Evolutionary conservation across 1,140 invertebrate species (phyloP).

Genomic region (Drosophila teissieri): DNA sequence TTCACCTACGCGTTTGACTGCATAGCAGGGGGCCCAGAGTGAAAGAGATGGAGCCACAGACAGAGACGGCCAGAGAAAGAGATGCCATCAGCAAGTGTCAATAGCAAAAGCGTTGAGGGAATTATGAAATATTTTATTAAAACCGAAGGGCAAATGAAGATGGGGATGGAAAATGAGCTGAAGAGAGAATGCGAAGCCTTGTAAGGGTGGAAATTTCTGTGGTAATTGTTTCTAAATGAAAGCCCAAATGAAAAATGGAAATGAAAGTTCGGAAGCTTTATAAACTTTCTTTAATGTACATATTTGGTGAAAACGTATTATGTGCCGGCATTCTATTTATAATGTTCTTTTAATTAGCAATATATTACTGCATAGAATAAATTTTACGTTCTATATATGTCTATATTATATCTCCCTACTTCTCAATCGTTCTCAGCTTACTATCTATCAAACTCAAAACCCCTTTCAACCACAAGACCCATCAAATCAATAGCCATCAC

Average conservation of each 20-base stretch:
- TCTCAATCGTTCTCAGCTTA: not conserved
- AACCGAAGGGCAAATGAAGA: constrained; percentile 64
- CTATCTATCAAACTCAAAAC: not conserved
- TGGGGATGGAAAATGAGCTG: constrained; percentile 20
- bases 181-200: not conserved
- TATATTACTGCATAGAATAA: too few relatives aligned
- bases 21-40: constrained; percentile 53
- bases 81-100: constrained; percentile 77
- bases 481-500: constrained; percentile 7
- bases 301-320: not conserved
- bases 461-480: not conserved
- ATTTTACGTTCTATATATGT: too few relatives aligned
- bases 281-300: not conserved
- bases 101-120: constrained; percentile 76
- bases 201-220: constrained; percentile 19
- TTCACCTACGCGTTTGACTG: constrained; percentile 74
- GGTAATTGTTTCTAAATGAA: constrained; percentile 48
- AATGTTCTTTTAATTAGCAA: too few relatives aligned
- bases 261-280: not conserved
- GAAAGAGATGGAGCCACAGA: constrained; percentile 8
- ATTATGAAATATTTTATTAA: constrained; percentile 83
- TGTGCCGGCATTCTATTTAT: too few relatives aligned
- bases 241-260: constrained; percentile 23
- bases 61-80: constrained; percentile 23
- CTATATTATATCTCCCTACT: not conserved